Evolutionary conservation across 2,888 invertebrate genomes (phyloP), one percentile per base, ranked within the genome.

Genomic region (Hyposoter didymator): DNA sequence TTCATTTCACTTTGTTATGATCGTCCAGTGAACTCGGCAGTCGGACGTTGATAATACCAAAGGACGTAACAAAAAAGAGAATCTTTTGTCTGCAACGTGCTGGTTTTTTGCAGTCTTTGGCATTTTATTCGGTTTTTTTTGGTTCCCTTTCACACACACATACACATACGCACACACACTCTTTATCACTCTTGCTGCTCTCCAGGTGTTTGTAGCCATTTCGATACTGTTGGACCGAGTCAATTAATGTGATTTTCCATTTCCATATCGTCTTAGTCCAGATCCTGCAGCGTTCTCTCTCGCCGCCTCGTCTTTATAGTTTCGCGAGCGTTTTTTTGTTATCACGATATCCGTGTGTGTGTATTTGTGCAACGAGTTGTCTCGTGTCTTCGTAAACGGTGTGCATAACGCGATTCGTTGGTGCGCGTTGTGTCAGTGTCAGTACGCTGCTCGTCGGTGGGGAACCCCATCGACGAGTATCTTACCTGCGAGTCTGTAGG

Each of bases 371-470:
- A 52, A 52, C 52, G 12, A 52, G 35, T 72, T 47, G 17, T n/a
- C 32, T 59, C 2, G 1, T 75, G 47, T 64, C 32, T 75, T 35
- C 19, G 19, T 17, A 28, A 62, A n/a, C 49, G 19, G 49, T 78
- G 76, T 52, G 67, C 49, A 67, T 78, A 55, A 78, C 19, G 76
- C 66, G 28, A 78, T 66, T 78, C 67, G 76, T 78, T 67, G 67
- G 76, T 67, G 74, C 45, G 62, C 47, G 28, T 28, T 75, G 74
- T 45, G 78, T 59, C 39, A 22, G 78, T 78, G 69, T 55, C 43
- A 17, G 67, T 35, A 52, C 17, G 43, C 19, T 35, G 43, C 19
- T 35, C 45, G 66, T 70, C 70, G 49, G 62, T 64, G 74, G 74
- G 59, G 62, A 75, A 75, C 39, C 55, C 52, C 64, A 52, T 79